Conservation (phyloP, 2,797 vertebrate species). For the Sus cebifrons region DNA sequence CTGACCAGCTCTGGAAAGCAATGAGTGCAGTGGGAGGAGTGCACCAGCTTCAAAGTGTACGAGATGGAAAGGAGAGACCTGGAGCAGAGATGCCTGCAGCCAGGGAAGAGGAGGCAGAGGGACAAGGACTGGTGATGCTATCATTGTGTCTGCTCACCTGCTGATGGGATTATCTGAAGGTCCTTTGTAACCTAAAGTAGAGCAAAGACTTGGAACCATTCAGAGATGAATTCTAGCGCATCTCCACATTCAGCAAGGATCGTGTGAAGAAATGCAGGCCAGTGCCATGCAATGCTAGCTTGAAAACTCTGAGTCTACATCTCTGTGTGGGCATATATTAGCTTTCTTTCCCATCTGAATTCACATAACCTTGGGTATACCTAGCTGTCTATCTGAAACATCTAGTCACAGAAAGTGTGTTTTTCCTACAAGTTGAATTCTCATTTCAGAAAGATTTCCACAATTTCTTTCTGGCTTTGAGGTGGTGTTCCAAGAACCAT, state of each 20-base stretch:
- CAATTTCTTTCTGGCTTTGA: background rate
- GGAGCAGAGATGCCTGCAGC: too few species aligned
- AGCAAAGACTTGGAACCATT: background rate
- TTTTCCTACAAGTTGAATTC: background rate
- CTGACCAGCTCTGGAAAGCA: background rate
- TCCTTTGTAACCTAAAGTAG: background rate
- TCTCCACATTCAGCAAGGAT: background rate
- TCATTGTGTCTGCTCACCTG: background rate
- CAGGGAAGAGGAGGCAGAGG: background rate
- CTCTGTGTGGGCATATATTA: background rate
- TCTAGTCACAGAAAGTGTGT: background rate
- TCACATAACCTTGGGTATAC: background rate
- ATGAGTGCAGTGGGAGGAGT: background rate
- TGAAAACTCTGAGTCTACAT: background rate
- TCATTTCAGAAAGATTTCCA: constrained; percentile 8
- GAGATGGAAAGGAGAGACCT: background rate
- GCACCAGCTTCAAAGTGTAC: background rate
- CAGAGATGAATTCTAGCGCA: background rate
- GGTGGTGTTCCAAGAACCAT: background rate
- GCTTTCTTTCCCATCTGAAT: background rate
- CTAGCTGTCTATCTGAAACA: background rate
- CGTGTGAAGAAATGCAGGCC: background rate
- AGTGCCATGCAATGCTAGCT: background rate
- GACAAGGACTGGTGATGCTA: background rate
- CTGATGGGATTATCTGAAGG: background rate